A percentile compares a stretch with the other conserved stretches of the same genome.
Evolutionary conservation across 2,797 vertebrate genomes (phyloP).

Genomic region (Epinephelus coioides): DNA sequence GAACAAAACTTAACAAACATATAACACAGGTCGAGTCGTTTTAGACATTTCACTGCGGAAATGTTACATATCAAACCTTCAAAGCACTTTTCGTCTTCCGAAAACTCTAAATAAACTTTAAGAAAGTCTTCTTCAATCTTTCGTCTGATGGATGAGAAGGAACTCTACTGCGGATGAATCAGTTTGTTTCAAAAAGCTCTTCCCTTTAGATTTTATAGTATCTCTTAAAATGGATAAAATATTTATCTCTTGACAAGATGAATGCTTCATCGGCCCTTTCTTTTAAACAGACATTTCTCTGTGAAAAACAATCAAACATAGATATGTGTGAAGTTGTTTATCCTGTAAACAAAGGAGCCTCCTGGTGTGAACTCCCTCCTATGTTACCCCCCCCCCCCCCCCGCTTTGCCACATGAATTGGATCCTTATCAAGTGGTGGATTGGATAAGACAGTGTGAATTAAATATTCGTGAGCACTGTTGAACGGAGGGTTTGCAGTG

Average conservation of each 20-base stretch:
- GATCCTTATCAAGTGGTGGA: slow-evolving; percentile 62
- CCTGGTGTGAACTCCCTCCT: slow-evolving; percentile 44
- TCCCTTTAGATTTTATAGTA: slow-evolving; percentile 30
- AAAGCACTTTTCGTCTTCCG: not conserved
- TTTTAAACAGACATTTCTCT: slow-evolving; percentile 29
- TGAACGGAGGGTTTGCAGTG: slow-evolving; percentile 56
- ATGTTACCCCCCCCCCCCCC: slow-evolving; percentile 17
- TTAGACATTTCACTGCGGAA: no score
- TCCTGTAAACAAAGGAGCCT: slow-evolving; percentile 41
- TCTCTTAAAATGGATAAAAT: slow-evolving; percentile 54
- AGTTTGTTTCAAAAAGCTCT: slow-evolving; percentile 29
- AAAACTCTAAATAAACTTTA: slow-evolving; percentile 44
- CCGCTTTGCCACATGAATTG: slow-evolving; percentile 54
- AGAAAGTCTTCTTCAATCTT: slow-evolving; percentile 36
- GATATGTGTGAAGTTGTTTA: slow-evolving; percentile 53
- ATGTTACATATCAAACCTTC: no score
- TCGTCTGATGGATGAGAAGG: slow-evolving; percentile 28
- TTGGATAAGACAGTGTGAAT: slow-evolving; percentile 69
- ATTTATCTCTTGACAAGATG: slow-evolving; percentile 48
- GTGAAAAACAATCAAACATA: slow-evolving; percentile 41
- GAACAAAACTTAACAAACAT: no score
- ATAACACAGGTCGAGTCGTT: no score
- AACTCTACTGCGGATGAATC: slow-evolving; percentile 36
- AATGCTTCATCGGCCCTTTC: slow-evolving; percentile 28
- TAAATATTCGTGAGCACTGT: slow-evolving; percentile 67